Base-by-base conservation (phyloP, 1,140 invertebrate species). In the Cydia fagiglandana region DNA sequence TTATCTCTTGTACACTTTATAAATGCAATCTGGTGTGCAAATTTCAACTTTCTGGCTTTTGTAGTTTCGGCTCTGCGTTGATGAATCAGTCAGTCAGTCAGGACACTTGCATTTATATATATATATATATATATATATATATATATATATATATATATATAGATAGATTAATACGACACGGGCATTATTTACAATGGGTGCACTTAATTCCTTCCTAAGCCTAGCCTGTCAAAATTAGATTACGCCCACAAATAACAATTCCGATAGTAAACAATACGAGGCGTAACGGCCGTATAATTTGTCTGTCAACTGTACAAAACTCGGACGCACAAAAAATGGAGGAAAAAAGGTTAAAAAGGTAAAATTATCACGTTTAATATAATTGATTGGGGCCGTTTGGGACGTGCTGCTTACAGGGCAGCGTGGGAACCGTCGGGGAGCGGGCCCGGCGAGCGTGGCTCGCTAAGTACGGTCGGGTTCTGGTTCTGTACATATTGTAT, bases 291-390 rank as follows among this genome's bases (percentile, higher is more conserved):
- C 87, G 82, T 86, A 85, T 90, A 88, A 90, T 88, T 86, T 86
- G 86, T 87, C 84, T 88, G 88, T 88, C 86, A 83, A 86, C 86
- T 80, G 66, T 84, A 86, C 87, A 85, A 80, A 86, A 86, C 56
- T 81, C 77, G 75, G 76, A 77, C 73, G 77, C 76, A 76, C 77
- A 68, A 34, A 73, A 50, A 77, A 73, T 13, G 34, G 12, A 76
- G 78, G 79, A 84, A 87, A 85, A 86, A 79, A 79, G 68, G 66
- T 61, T 79, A 80, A 78, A 86, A 86, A 88, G 87, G 85, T 76
- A 80, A 87, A 90, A 91, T 89, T 89, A 91, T 90, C 88, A 91
- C 87, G 88, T 84, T 90, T 91, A 91, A 91, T 85, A 88, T 92
- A 92, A 92, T 91, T 91, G 90, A 92, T 91, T 90, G 90, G 84